Conservation (phyloP, 2,797 vertebrate genomes). For the Geotrypetes seraphini region DNA sequence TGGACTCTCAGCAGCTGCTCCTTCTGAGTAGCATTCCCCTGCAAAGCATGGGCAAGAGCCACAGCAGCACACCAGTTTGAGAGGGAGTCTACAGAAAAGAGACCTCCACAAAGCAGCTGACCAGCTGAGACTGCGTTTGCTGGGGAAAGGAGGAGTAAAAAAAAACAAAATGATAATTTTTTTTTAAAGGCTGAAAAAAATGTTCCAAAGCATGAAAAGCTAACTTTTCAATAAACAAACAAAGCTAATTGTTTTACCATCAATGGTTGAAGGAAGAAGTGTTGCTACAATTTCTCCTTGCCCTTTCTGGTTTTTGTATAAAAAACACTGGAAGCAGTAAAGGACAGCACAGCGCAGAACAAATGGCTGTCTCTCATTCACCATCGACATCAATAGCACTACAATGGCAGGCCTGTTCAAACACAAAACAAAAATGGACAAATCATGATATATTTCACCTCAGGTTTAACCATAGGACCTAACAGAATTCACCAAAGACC, state of each 20-base stretch:
- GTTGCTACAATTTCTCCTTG: slow-evolving; percentile 94
- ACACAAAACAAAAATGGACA: not conserved
- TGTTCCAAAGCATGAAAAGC: no score
- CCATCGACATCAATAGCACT: slow-evolving; percentile 97
- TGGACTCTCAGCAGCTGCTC: slow-evolving; percentile 92
- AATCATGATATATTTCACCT: no score
- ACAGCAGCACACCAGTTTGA: slow-evolving; percentile 97
- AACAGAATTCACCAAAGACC: no score
- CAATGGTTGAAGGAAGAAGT: slow-evolving; percentile 90
- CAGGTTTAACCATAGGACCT: no score
- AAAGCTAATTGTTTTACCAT: no score
- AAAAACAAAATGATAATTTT: not conserved
- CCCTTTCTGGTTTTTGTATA: slow-evolving; percentile 94
- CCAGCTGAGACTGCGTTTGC: slow-evolving; percentile 91
- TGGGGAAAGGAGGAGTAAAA: slow-evolving; percentile 19
- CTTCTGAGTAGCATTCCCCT: slow-evolving; percentile 89
- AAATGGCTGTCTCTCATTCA: slow-evolving; percentile 92
- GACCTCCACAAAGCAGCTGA: slow-evolving; percentile 88
- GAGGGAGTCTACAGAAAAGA: slow-evolving; percentile 89
- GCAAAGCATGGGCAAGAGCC: slow-evolving; percentile 86
- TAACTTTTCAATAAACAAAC: no score
- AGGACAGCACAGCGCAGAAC: slow-evolving; percentile 94
- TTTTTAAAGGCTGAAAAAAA: no score
- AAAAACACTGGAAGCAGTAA: slow-evolving; percentile 96
- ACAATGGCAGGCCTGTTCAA: slow-evolving; percentile 82